Evolutionary conservation across 1,140 invertebrate genomes (phyloP).

Genomic region (Caenorhabditis remanei): DNA sequence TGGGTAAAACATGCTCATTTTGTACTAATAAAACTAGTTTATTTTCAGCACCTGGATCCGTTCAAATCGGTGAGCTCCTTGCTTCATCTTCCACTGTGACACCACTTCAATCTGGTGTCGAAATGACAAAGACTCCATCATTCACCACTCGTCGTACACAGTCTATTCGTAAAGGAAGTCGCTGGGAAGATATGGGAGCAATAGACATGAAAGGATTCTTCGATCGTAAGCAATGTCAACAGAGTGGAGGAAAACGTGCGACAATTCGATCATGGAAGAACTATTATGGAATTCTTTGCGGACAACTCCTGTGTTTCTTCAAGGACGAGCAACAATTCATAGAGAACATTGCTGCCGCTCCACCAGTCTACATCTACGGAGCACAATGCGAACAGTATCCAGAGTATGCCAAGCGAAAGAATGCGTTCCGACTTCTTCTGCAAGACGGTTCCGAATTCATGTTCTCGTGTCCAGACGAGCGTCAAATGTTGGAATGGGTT

Average conservation of each 20-base stretch:
- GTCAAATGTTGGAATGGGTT: conserved; percentile 91
- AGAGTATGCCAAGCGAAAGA: conserved; percentile 94
- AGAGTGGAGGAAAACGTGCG: conserved; percentile 91
- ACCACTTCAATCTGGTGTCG: conserved; percentile 16
- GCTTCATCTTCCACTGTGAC: conserved; percentile 20
- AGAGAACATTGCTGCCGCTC: conserved; percentile 86
- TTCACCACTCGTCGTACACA: conserved; percentile 92
- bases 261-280: conserved; percentile 94
- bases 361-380: conserved; percentile 87
- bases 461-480: conserved; percentile 85
- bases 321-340: conserved; percentile 83
- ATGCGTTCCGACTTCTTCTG: conserved; percentile 85
- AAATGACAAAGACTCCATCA: conserved; percentile 85
- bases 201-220: conserved; percentile 81
- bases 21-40: not conserved
- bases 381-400: conserved; percentile 79
- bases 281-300: conserved; percentile 94
- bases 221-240: conserved; percentile 93
- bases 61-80: conserved; percentile 46
- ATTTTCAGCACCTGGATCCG: conserved; percentile 19
- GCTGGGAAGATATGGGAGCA: conserved; percentile 81
- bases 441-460: conserved; percentile 93
- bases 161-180: conserved; percentile 87
- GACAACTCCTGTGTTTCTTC: conserved; percentile 96
- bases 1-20: conserved; percentile 1